phyloP scores from a whole-genome alignment of 2,888 invertebrate species.

The Trilocha varians region DNA sequence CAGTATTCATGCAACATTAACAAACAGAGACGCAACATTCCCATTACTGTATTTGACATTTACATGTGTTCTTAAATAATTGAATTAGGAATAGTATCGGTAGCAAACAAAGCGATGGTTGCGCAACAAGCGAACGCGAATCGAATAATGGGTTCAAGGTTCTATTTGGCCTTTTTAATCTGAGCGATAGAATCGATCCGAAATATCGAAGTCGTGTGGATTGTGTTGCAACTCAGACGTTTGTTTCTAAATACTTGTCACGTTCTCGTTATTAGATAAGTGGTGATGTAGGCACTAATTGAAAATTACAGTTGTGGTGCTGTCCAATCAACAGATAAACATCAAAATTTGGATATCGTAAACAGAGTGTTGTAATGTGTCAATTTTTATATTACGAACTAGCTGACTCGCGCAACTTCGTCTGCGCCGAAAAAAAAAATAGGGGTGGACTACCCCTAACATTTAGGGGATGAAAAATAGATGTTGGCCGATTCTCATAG shows the following conservation, averaged over 20 bases:
- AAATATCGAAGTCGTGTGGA: conserved; percentile 15
- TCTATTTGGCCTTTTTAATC: conserved; percentile 22
- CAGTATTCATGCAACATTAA: conserved; percentile 27
- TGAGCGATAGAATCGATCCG: conserved; percentile 23
- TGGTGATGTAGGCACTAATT: conserved; percentile 22
- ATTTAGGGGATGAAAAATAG: too few relatives aligned
- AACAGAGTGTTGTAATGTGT: background rate
- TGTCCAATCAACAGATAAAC: background rate
- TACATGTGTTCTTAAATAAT: conserved; percentile 54
- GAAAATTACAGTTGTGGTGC: conserved; percentile 15
- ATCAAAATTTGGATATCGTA: background rate
- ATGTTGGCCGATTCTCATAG: too few relatives aligned
- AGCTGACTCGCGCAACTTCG: background rate
- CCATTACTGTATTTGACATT: conserved; percentile 50
- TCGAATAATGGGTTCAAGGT: conserved; percentile 49
- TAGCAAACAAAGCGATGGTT: conserved; percentile 27
- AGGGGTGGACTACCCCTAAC: too few relatives aligned
- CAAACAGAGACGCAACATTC: conserved; percentile 13
- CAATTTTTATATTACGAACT: background rate
- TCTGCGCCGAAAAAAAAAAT: too few relatives aligned
- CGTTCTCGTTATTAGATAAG: conserved; percentile 33
- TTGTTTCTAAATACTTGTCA: conserved; percentile 28
- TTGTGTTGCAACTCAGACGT: conserved; percentile 30
- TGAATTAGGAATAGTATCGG: conserved; percentile 49
- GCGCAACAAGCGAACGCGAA: conserved; percentile 34